Conservation (phyloP, 2,888 invertebrate genomes). For the Lucinisca nassula region DNA sequence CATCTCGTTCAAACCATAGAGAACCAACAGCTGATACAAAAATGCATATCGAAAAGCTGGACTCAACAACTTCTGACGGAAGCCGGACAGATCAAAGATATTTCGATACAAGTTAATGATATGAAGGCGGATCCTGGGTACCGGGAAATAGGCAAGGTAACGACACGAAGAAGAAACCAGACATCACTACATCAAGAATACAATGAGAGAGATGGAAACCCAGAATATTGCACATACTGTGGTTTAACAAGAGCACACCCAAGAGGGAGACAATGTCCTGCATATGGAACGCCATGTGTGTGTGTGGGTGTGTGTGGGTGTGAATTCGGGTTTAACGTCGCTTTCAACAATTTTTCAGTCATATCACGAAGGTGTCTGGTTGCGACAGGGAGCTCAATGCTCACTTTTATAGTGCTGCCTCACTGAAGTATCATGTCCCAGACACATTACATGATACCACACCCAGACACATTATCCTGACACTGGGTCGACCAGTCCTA, state of each 20-base stretch:
- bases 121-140: neutral
- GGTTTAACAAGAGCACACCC: neutral
- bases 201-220: neutral
- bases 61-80: neutral
- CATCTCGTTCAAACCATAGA: neutral
- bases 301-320: too few species aligned
- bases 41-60: conserved; percentile 1
- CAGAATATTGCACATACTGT: neutral
- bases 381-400: too few species aligned
- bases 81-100: neutral
- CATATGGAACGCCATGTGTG: neutral
- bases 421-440: too few species aligned
- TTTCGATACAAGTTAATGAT: neutral
- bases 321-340: too few species aligned
- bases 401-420: too few species aligned
- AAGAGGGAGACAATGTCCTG: neutral
- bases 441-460: too few species aligned
- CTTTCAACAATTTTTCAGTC: too few species aligned
- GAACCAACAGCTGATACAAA: neutral
- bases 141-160: neutral
- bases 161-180: neutral
- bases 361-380: too few species aligned
- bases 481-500: too few species aligned
- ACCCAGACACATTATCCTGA: too few species aligned
- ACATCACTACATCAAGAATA: neutral